These are phyloP conservation scores for Neuroterus valhalla DNA, from an alignment of 1,140 invertebrate species.

Conservation along the genomic window DNA sequence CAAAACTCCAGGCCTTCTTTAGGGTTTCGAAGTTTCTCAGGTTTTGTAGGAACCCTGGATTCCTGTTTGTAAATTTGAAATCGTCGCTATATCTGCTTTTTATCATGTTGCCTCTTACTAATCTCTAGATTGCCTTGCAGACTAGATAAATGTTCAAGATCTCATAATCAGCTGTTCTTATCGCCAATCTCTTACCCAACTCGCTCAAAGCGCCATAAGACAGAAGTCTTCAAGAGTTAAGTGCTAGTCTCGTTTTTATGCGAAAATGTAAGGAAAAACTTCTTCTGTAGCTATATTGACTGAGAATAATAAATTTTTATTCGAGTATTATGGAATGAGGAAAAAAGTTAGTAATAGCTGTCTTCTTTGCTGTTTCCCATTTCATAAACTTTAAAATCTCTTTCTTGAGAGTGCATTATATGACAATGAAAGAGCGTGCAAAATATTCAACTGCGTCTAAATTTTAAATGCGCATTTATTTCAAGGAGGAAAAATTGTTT, in stretches of 20 bases:
- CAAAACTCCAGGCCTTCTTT: too few relatives aligned
- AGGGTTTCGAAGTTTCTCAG: too few relatives aligned
- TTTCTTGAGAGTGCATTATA: neutral
- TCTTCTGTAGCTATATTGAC: neutral
- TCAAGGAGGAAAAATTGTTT: slow-evolving; percentile 6
- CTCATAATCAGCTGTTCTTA: slow-evolving; percentile 13
- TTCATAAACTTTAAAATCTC: neutral
- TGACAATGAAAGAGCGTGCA: slow-evolving; percentile 4
- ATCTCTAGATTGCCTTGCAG: slow-evolving; percentile 3
- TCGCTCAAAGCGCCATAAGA: neutral
- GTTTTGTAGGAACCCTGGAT: neutral
- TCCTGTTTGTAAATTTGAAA: neutral
- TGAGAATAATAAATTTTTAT: slow-evolving; percentile 5
- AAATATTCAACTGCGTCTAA: neutral
- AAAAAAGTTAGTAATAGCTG: neutral
- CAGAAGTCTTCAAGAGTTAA: neutral
- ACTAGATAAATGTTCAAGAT: neutral
- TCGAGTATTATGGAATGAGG: neutral
- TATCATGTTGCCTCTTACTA: neutral
- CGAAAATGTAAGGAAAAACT: neutral
- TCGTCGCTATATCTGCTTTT: neutral
- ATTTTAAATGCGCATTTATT: slow-evolving; percentile 13
- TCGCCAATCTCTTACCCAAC: neutral
- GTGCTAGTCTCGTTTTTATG: neutral
- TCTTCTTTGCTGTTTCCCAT: neutral